Conservation (phyloP, 2,113 vertebrate genomes). For the Apodemus sylvaticus region DNA sequence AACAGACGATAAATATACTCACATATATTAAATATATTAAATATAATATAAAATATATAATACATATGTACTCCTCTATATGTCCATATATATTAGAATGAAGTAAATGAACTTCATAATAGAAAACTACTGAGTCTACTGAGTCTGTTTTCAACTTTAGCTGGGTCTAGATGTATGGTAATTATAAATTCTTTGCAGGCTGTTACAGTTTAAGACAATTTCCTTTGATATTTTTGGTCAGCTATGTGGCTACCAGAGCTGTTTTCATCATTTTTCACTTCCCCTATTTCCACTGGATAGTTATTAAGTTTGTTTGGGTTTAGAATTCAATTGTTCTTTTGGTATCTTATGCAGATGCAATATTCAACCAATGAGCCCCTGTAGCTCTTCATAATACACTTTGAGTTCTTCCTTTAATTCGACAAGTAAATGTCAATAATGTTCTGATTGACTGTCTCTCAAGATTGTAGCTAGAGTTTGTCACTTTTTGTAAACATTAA, state of each 20-base stretch:
- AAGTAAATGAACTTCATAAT: conserved; percentile 24
- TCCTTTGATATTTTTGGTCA: conserved; percentile 40
- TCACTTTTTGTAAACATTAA: neutral
- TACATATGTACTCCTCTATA: neutral
- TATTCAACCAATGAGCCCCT: neutral
- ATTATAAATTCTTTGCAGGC: conserved; percentile 44
- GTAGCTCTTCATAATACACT: neutral
- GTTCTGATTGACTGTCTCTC: neutral
- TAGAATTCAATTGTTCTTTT: neutral
- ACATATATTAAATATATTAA: neutral
- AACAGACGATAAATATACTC: neutral
- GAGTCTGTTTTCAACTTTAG: conserved; percentile 29
- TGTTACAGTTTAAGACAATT: conserved; percentile 5
- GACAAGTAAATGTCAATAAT: neutral
- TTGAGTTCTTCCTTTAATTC: neutral
- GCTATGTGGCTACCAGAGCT: neutral
- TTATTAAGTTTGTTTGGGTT: neutral
- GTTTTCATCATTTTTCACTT: neutral
- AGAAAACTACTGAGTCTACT: neutral
- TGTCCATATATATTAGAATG: neutral
- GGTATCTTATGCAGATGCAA: neutral
- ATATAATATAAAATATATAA: no score
- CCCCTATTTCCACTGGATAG: neutral
- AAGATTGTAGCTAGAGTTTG: neutral
- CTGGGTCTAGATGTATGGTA: neutral